A percentile compares a stretch with the other conserved stretches of the same genome.
Evolutionary conservation across 2,113 vertebrate genomes (phyloP).

Genomic region (Madoqua kirkii): DNA sequence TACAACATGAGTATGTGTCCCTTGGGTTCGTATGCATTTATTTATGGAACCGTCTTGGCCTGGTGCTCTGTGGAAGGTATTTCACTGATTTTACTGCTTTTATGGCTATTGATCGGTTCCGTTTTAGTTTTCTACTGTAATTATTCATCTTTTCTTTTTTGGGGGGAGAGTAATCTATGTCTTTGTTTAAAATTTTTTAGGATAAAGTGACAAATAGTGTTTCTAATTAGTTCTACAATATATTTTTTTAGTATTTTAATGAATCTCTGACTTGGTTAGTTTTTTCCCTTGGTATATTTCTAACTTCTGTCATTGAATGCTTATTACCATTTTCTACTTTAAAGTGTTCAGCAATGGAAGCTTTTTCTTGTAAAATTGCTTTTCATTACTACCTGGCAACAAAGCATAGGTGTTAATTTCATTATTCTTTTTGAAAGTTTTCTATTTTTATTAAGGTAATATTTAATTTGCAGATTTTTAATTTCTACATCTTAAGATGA

Average conservation of each 20-base stretch:
- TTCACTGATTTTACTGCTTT: conserved; percentile 42
- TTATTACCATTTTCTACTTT: neutral
- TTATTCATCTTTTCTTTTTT: neutral
- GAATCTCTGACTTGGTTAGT: neutral
- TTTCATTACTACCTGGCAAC: neutral
- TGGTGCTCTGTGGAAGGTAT: neutral
- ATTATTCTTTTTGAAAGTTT: neutral
- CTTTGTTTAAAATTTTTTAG: conserved; percentile 10
- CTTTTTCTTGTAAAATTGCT: neutral
- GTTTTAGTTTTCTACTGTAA: neutral
- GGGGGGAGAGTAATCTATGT: neutral
- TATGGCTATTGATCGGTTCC: neutral
- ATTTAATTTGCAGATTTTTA: neutral
- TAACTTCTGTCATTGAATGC: neutral
- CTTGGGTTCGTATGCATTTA: conserved; percentile 18
- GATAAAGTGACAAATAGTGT: neutral
- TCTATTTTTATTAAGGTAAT: neutral
- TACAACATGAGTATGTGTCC: conserved; percentile 16
- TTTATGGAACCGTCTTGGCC: neutral
- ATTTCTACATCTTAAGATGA: neutral
- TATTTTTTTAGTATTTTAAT: neutral
- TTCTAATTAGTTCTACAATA: neutral
- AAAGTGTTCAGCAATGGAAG: neutral
- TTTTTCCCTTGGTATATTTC: neutral
- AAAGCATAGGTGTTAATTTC: neutral